Conservation (phyloP, 1,140 invertebrate genomes). For the Riptortus pedestris region DNA sequence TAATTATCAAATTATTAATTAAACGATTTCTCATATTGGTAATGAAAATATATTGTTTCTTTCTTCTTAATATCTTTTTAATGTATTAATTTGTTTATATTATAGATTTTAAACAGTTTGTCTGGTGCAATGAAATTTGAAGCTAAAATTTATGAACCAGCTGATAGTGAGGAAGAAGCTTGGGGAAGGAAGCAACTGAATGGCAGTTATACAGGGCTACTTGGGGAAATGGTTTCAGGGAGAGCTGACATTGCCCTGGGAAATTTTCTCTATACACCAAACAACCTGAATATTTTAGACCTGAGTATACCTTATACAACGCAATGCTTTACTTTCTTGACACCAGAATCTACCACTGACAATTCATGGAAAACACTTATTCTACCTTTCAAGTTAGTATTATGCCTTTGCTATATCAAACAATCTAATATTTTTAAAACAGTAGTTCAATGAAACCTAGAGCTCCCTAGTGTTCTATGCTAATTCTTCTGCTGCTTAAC, state of each 20-base stretch:
- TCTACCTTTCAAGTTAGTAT: slow-evolving; percentile 57
- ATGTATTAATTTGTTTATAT: slow-evolving; percentile 18
- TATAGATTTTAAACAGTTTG: slow-evolving; percentile 54
- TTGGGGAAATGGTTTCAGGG: slow-evolving; percentile 56
- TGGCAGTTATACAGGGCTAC: slow-evolving; percentile 52
- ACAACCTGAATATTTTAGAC: slow-evolving; percentile 57
- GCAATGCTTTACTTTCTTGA: slow-evolving; percentile 71
- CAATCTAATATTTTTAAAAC: slow-evolving; percentile 8
- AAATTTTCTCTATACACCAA: slow-evolving; percentile 60
- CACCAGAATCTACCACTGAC: slow-evolving; percentile 62
- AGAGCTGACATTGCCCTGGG: slow-evolving; percentile 63
- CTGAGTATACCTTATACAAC: slow-evolving; percentile 66
- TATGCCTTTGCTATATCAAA: not conserved
- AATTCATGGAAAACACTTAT: slow-evolving; percentile 74
- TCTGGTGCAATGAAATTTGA: slow-evolving; percentile 57
- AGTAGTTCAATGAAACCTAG: not conserved
- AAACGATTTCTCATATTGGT: too few species aligned
- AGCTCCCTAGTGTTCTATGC: too few species aligned
- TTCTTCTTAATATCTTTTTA: too few species aligned
- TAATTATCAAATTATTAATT: too few species aligned
- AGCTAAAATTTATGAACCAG: slow-evolving; percentile 50
- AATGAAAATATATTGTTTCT: too few species aligned
- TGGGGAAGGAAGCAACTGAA: slow-evolving; percentile 53
- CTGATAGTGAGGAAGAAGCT: slow-evolving; percentile 44
- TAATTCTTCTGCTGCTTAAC: too few species aligned